Percentiles rank a stretch among this genome's conserved stretches.
phyloP scores from a whole-genome alignment of 2,797 vertebrate genomes.

The Periparus ater region DNA sequence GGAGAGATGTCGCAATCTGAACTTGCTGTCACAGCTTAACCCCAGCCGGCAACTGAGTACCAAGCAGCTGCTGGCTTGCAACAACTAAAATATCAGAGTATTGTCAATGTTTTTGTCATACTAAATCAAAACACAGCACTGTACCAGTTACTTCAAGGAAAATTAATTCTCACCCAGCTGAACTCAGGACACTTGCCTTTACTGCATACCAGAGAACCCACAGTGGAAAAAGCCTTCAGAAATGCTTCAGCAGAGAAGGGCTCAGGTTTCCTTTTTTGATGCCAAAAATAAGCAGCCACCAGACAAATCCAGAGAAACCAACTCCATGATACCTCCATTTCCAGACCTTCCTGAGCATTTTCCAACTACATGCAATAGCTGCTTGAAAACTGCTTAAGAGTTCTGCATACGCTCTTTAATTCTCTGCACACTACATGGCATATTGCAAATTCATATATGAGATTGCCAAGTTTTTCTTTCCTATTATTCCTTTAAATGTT shows the following conservation, averaged over 20 bases:
- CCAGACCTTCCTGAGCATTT: not conserved
- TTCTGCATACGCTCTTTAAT: not conserved
- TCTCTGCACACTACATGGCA: not conserved
- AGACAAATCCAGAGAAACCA: conserved; percentile 3
- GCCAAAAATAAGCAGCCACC: not conserved
- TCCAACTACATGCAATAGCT: not conserved
- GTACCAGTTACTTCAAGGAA: not conserved
- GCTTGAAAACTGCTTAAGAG: not conserved
- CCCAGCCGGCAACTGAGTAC: not conserved
- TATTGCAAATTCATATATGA: not conserved
- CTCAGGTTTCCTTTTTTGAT: not conserved
- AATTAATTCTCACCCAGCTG: not conserved
- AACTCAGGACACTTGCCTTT: not conserved
- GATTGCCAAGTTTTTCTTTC: not conserved
- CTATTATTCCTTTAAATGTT: not conserved
- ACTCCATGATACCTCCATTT: not conserved
- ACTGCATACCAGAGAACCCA: not conserved
- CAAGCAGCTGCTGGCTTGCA: not conserved
- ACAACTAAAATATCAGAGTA: not conserved
- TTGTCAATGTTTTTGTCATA: not conserved
- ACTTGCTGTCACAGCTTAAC: not conserved
- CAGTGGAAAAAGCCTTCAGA: not conserved
- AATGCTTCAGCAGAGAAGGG: not conserved
- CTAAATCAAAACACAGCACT: not conserved
- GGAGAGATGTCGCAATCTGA: not conserved